These are phyloP conservation scores for Athalia rosae DNA, from an alignment of 2,888 invertebrate genomes.

Conservation along the genomic window DNA sequence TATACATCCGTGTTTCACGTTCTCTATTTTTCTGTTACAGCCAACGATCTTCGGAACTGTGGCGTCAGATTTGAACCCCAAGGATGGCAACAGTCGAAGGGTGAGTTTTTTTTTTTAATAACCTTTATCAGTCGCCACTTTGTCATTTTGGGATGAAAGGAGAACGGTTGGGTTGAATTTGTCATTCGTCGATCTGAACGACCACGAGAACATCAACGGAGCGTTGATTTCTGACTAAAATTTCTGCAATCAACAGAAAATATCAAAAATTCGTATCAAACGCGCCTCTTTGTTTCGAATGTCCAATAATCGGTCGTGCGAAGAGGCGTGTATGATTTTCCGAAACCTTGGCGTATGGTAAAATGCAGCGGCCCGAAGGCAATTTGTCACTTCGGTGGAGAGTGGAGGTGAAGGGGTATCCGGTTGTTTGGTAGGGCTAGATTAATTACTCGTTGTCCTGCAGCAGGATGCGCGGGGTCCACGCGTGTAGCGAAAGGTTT, in stretches of 20 bases:
- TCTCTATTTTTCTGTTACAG: constrained; percentile 73
- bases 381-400: constrained; percentile 68
- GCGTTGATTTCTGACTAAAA: background rate
- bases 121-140: background rate
- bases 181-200: too few species aligned
- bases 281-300: background rate
- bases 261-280: too few species aligned
- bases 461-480: constrained; percentile 50
- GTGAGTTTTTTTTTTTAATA: constrained; percentile 70
- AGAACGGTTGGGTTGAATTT: too few species aligned
- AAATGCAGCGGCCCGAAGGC: constrained; percentile 61
- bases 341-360: constrained; percentile 42
- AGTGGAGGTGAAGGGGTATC: constrained; percentile 54
- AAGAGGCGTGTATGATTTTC: constrained; percentile 19
- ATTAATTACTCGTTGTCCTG: constrained; percentile 67
- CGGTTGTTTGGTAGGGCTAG: constrained; percentile 67
- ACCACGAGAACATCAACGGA: background rate
- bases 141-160: too few species aligned
- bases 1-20: background rate
- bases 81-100: constrained; percentile 78
- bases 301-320: background rate
- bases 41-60: constrained; percentile 80
- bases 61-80: constrained; percentile 78
- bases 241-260: too few species aligned
- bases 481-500: constrained; percentile 31